Evolutionary conservation across 2,797 vertebrate species (phyloP).

Genomic region (Notolepis coatsorum): DNA sequence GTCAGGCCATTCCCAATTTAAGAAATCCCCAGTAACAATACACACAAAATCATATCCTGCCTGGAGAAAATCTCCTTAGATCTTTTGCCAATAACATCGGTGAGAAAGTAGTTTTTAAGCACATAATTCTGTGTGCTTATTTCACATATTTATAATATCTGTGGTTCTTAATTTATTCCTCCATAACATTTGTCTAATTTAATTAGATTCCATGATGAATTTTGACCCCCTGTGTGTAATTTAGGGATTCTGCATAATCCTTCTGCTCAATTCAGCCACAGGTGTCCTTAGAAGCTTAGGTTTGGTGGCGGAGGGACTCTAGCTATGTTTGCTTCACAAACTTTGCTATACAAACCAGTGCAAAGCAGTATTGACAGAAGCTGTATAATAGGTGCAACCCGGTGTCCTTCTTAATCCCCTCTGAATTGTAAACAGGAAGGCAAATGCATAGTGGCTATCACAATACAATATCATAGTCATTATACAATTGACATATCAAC

Average conservation of each 20-base stretch:
- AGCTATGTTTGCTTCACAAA: constrained; percentile 53
- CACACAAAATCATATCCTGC: constrained; percentile 59
- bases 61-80: constrained; percentile 54
- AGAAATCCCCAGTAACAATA: constrained; percentile 67
- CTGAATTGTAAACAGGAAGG: too few relatives aligned
- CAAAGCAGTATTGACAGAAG: constrained; percentile 31
- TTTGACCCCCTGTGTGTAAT: constrained; percentile 29
- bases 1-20: constrained; percentile 48
- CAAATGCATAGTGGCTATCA: not conserved
- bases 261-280: constrained; percentile 52
- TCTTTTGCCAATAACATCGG: constrained; percentile 57
- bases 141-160: constrained; percentile 49
- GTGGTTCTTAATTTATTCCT: constrained; percentile 28
- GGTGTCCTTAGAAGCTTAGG: constrained; percentile 63
- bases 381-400: constrained; percentile 7
- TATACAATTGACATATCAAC: not conserved
- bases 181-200: constrained; percentile 35
- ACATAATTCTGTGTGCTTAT: too few relatives aligned
- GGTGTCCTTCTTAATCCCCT: too few relatives aligned
- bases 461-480: not conserved
- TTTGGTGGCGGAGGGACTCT: constrained; percentile 40
- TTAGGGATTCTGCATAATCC: constrained; percentile 60
- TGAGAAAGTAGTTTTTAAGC: constrained; percentile 18
- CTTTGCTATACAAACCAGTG: constrained; percentile 31
- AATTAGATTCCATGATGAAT: constrained; percentile 51